phyloP scores from a whole-genome alignment of 2,797 vertebrate genomes.

The Sylvilagus floridanus region DNA sequence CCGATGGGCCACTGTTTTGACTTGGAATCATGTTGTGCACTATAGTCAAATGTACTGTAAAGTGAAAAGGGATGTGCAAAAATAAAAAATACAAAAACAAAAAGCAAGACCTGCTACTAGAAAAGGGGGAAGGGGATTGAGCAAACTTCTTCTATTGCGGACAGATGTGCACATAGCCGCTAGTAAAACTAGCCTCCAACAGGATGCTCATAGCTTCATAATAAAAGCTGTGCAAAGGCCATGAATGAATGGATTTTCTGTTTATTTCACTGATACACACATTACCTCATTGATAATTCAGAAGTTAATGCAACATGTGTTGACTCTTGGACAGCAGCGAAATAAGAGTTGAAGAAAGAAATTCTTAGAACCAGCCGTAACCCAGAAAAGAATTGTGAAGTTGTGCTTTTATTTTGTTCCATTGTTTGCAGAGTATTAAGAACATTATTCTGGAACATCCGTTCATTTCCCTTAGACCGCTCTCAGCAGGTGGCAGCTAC shows the following conservation, averaged over 20 bases:
- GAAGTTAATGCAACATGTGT: slow-evolving; percentile 83
- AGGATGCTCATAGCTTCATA: slow-evolving; percentile 91
- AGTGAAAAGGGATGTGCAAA: slow-evolving; percentile 98
- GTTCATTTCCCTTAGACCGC: slow-evolving; percentile 77
- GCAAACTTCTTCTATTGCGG: slow-evolving; percentile 86
- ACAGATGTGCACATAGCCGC: slow-evolving; percentile 89
- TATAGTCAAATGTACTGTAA: slow-evolving; percentile 99
- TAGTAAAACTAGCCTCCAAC: slow-evolving; percentile 90
- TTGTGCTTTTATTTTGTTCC: slow-evolving; percentile 74
- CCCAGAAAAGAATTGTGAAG: slow-evolving; percentile 76
- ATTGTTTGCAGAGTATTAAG: slow-evolving; percentile 71
- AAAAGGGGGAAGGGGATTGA: slow-evolving; percentile 89
- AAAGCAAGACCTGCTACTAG: slow-evolving; percentile 85
- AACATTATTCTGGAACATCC: slow-evolving; percentile 69
- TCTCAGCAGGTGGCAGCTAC: slow-evolving; percentile 74
- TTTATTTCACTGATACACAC: slow-evolving; percentile 91
- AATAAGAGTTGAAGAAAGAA: slow-evolving; percentile 76
- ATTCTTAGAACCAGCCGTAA: slow-evolving; percentile 81
- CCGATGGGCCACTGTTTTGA: slow-evolving; percentile 88
- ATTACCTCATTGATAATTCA: slow-evolving; percentile 91
- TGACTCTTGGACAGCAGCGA: slow-evolving; percentile 82
- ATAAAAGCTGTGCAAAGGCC: slow-evolving; percentile 92
- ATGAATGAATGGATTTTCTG: slow-evolving; percentile 88
- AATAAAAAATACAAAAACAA: slow-evolving; percentile 84
- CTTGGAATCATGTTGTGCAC: slow-evolving; percentile 96